A percentile compares a stretch with the other conserved stretches of the same genome.
These are phyloP conservation scores for Silvanus unidentatus DNA, from an alignment of 2,888 invertebrate species.

Conservation along the genomic window DNA sequence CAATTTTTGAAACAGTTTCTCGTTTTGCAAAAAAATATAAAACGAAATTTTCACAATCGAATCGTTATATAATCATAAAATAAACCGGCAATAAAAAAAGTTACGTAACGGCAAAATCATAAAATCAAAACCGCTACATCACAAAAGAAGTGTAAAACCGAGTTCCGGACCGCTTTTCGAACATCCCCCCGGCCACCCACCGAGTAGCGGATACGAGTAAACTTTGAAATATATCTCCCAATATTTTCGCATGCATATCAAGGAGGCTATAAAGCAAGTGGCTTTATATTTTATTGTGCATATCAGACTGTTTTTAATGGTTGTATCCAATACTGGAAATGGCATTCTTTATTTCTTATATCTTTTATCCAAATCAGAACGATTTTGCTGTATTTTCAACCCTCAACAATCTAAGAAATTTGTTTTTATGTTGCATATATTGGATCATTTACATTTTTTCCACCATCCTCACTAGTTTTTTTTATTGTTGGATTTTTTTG, in stretches of 20 bases:
- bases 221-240: constrained; percentile 40
- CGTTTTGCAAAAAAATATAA: neutral
- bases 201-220: constrained; percentile 29
- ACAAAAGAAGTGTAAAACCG: constrained; percentile 17
- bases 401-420: constrained; percentile 12
- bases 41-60: neutral
- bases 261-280: constrained; percentile 41
- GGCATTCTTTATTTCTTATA: constrained; percentile 29
- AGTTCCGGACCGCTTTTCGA: constrained; percentile 10
- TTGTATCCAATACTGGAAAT: constrained; percentile 42
- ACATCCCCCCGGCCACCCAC: constrained; percentile 23
- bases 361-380: constrained; percentile 26
- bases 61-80: constrained; percentile 6
- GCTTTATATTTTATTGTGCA: constrained; percentile 42
- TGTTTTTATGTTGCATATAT: constrained; percentile 7
- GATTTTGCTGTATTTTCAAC: constrained; percentile 12
- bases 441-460: constrained; percentile 16
- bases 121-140: constrained; percentile 16
- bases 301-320: constrained; percentile 43
- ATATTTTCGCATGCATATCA: constrained; percentile 42
- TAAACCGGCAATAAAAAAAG: constrained; percentile 8
- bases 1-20: no score
- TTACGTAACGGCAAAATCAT: constrained; percentile 9
- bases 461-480: no score
- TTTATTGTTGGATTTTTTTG: no score